Conservation (phyloP, 1,140 invertebrate species). For the Brachionus paranguensis region DNA sequence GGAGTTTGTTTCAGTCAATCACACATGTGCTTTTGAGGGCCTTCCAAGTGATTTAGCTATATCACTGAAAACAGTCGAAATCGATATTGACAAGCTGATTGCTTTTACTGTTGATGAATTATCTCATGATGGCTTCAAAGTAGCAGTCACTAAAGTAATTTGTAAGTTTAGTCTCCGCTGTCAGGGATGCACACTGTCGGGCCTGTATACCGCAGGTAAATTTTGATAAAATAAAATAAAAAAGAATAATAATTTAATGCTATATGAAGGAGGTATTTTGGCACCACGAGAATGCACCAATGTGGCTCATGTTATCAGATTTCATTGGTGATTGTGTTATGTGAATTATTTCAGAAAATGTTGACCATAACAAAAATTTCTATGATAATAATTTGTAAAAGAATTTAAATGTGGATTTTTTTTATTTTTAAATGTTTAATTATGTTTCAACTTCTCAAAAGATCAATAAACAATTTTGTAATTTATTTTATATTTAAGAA, state of each 20-base stretch:
- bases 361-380: neutral
- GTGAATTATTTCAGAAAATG: neutral
- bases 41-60: constrained; percentile 13
- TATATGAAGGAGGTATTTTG: constrained; percentile 38
- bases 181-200: constrained; percentile 27
- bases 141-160: neutral
- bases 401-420: neutral
- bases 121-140: constrained; percentile 19
- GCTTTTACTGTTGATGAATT: constrained; percentile 38
- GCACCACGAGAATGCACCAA: constrained; percentile 40
- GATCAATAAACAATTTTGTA: neutral
- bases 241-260: neutral
- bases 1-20: constrained; percentile 40
- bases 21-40: constrained; percentile 40
- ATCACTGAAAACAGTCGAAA: constrained; percentile 24
- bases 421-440: neutral
- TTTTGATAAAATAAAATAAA: neutral
- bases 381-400: neutral
- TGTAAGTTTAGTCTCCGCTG: constrained; percentile 40
- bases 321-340: neutral
- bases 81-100: constrained; percentile 38
- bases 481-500: too few species aligned
- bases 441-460: neutral
- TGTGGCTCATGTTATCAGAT: constrained; percentile 29
- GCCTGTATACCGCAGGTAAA: constrained; percentile 39